Conservation (phyloP, 1,140 invertebrate species). For the Choristoneura fumiferana region DNA sequence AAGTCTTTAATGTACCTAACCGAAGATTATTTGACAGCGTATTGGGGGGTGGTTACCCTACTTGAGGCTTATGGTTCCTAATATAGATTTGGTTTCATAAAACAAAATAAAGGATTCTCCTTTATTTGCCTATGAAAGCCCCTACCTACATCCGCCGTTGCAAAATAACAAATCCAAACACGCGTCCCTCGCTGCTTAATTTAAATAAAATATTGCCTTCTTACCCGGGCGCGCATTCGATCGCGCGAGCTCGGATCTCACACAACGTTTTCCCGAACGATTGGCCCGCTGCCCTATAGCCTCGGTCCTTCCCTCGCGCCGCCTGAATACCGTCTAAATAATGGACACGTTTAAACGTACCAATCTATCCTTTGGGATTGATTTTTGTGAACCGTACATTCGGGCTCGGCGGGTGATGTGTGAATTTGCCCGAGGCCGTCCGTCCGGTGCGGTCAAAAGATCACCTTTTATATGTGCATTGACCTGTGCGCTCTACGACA, state of each 20-base stretch:
- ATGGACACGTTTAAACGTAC: slow-evolving; percentile 51
- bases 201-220: slow-evolving; percentile 50
- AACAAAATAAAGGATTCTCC: slow-evolving; percentile 15
- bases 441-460: background rate
- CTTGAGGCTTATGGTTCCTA: background rate
- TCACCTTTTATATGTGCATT: slow-evolving; percentile 18
- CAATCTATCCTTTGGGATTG: slow-evolving; percentile 41
- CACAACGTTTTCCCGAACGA: slow-evolving; percentile 38
- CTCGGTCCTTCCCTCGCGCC: slow-evolving; percentile 24
- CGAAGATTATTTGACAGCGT: background rate
- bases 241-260: slow-evolving; percentile 31
- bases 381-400: slow-evolving; percentile 42
- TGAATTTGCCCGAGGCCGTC: slow-evolving; percentile 21
- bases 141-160: slow-evolving; percentile 14
- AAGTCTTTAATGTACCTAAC: too few relatives aligned
- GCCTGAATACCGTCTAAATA: slow-evolving; percentile 47
- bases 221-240: slow-evolving; percentile 37
- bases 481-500: slow-evolving; percentile 11
- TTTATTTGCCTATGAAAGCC: slow-evolving; percentile 16
- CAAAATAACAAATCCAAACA: slow-evolving; percentile 35
- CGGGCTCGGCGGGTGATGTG: slow-evolving; percentile 38
- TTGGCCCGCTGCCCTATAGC: slow-evolving; percentile 35
- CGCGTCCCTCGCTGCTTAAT: slow-evolving; percentile 33
- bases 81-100: slow-evolving; percentile 17
- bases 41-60: background rate